Conservation (phyloP, 2,888 invertebrate species). For the Leucophenga maculata region DNA sequence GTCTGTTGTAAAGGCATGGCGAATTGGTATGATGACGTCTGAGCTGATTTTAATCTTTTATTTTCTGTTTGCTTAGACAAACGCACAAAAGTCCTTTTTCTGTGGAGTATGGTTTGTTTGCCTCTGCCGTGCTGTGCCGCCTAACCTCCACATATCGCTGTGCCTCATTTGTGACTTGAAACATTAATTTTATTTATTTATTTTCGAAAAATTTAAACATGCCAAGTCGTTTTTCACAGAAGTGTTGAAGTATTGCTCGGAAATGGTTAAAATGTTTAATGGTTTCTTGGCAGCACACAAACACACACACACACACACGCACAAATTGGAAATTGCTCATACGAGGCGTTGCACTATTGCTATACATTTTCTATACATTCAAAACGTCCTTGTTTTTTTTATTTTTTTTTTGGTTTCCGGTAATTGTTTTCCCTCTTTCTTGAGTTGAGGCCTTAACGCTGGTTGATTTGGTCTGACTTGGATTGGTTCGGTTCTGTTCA, state of each 20-base stretch:
- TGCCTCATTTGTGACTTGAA: slow-evolving; percentile 22
- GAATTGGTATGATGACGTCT: slow-evolving; percentile 4
- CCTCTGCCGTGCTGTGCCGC: not conserved
- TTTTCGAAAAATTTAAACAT: slow-evolving; percentile 9
- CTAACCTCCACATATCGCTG: not conserved
- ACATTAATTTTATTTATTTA: slow-evolving; percentile 30
- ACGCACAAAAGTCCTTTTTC: slow-evolving; percentile 4
- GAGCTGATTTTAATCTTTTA: slow-evolving; percentile 26
- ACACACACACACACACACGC: not conserved
- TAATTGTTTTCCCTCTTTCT: slow-evolving; percentile 11
- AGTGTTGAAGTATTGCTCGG: slow-evolving; percentile 14
- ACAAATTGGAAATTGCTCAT: slow-evolving; percentile 6
- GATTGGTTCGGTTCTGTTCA: not conserved
- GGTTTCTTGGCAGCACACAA: not conserved
- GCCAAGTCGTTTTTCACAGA: not conserved
- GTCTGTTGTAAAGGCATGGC: not conserved
- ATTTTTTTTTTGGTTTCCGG: slow-evolving; percentile 4
- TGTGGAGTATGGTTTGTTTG: not conserved
- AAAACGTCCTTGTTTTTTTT: not conserved
- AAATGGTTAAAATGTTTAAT: slow-evolving; percentile 21
- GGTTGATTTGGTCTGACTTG: not conserved
- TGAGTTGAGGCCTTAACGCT: not conserved
- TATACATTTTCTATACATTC: not conserved
- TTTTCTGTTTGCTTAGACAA: slow-evolving; percentile 7
- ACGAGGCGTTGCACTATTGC: not conserved